Base-by-base conservation (phyloP, 2,888 invertebrate genomes). In the Caenorhabditis doughertyi region DNA sequence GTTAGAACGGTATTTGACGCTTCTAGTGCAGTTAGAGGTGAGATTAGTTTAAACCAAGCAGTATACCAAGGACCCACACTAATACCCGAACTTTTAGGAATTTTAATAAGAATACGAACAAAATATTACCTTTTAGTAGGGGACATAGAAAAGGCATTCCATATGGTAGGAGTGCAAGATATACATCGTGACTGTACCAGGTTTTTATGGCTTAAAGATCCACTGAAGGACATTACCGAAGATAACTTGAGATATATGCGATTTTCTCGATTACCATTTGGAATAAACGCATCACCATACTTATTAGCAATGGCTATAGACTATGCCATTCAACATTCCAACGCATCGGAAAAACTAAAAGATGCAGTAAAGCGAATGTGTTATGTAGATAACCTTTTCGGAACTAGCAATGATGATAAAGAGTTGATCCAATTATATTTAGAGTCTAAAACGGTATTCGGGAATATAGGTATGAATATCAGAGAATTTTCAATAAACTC, bases 401-500 rank as follows among this genome's bases (percentile, higher is more conserved):
- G 49, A 4, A 49, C 49, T 5, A 49, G 49, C 9, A 49, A 49
- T 21, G 18, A 49, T 21, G 49, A 49, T 49, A 21, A 49, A 9
- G 49, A 49, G 21, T 21, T 49, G 4, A 49, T 49, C 7, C 4
- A 21, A 21, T n/a, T 49, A 18, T 49, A 49, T 21, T 4, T 5
- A 49, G 49, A 49, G 9, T 49, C 49, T 49, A 49, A 51, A 11
- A 13, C 1, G 25, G 25, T 23, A 13, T 51, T 51, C 13, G 25
- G 51, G 9, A 51, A 51, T 13, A 49, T 21, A 3, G 49, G 51
- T 25, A 51, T 51, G 51, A 51, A 51, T 25, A 51, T 51, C 9
- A 51, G 51, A 51, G 51, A 51, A 25, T 51, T 51, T 51, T 51
- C 51, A 3, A 11, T 51, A 5, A 51, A 51, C 51, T 51, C 51